A percentile compares a stretch with the other conserved stretches of the same genome.
Conservation (phyloP, 53 echinoderm and acorn worm species). For the Zoroaster sp. region DNA sequence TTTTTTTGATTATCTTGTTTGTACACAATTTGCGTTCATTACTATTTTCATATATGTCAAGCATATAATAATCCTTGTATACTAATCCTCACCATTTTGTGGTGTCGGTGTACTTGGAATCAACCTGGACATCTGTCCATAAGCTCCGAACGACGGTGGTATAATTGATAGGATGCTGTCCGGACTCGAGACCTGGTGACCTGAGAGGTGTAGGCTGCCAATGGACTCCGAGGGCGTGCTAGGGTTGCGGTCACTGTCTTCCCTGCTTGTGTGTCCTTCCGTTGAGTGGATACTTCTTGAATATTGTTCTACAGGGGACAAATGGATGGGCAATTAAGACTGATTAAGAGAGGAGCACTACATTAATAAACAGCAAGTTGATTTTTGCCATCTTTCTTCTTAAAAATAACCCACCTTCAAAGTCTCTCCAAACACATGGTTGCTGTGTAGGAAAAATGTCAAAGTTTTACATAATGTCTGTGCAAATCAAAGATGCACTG, state of each 20-base stretch:
- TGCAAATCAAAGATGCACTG: too few relatives aligned
- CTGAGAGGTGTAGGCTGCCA: conserved; percentile 74
- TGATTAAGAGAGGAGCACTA: too few relatives aligned
- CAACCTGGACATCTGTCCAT: conserved; percentile 41
- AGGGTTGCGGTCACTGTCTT: conserved; percentile 12
- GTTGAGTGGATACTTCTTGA: conserved; percentile 10
- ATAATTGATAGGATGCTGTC: conserved; percentile 45
- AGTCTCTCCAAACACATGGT: too few relatives aligned
- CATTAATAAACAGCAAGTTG: too few relatives aligned
- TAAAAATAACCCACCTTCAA: too few relatives aligned
- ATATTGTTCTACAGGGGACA: conserved; percentile 1
- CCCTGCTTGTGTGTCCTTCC: not conserved
- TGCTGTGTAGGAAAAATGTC: too few relatives aligned
- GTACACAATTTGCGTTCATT: too few relatives aligned
- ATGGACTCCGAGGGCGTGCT: conserved; percentile 77
- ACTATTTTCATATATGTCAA: not conserved
- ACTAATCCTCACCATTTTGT: not conserved
- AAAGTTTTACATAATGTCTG: too few relatives aligned
- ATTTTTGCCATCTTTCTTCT: too few relatives aligned
- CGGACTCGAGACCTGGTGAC: conserved; percentile 35
- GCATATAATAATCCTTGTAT: not conserved
- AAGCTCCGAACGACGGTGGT: conserved; percentile 58
- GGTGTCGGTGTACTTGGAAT: conserved; percentile 70
- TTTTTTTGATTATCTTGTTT: too few relatives aligned
- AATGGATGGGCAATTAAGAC: too few relatives aligned